Percentiles rank a stretch among this genome's conserved stretches.
Evolutionary conservation across 2,888 invertebrate species (phyloP).

Genomic region (Athalia cordata): DNA sequence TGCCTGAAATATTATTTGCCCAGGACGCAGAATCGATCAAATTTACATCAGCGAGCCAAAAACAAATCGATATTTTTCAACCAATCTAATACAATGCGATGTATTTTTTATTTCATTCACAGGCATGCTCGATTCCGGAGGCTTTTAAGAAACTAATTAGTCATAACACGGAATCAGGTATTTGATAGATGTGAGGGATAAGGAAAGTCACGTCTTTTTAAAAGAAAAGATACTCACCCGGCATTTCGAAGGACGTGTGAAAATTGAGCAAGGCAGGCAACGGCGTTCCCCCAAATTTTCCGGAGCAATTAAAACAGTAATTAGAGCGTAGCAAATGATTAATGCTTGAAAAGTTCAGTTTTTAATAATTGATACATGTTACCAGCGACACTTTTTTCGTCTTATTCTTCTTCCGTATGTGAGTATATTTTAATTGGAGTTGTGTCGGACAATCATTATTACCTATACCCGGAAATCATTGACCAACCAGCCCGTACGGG

Average conservation of each 20-base stretch:
- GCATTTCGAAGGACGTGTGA: not conserved
- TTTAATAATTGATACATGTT: not conserved
- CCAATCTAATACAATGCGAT: too few relatives aligned
- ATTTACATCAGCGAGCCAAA: too few relatives aligned
- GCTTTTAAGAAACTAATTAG: too few relatives aligned
- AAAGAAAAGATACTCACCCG: constrained; percentile 3
- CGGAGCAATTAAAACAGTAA: constrained; percentile 11
- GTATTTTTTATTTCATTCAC: too few relatives aligned
- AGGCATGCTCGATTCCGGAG: too few relatives aligned
- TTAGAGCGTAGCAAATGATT: not conserved
- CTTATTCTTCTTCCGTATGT: too few relatives aligned
- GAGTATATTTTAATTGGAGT: too few relatives aligned
- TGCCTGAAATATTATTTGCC: not conserved
- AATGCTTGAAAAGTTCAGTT: not conserved
- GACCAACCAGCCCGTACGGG: too few relatives aligned
- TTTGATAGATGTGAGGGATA: not conserved
- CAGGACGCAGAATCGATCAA: not conserved
- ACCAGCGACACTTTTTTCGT: not conserved
- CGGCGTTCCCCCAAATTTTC: not conserved
- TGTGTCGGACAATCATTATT: too few relatives aligned
- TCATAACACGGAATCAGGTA: not conserved
- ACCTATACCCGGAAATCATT: too few relatives aligned
- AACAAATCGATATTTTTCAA: too few relatives aligned
- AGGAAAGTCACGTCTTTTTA: not conserved
- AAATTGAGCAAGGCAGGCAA: constrained; percentile 1